phyloP scores from a whole-genome alignment of 2,113 vertebrate species.

The Chionomys nivalis region DNA sequence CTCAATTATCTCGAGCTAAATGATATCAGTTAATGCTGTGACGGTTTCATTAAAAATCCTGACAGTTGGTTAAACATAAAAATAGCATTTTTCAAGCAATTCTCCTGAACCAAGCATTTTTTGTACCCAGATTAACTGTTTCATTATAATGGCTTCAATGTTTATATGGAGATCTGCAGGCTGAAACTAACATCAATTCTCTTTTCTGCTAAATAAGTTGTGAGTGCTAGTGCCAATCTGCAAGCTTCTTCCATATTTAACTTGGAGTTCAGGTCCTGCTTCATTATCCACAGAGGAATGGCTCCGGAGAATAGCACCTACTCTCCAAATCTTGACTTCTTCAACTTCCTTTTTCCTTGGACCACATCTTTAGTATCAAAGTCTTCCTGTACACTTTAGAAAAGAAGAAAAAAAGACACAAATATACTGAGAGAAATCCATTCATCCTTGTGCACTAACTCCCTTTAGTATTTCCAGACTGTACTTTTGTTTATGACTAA shows the following conservation, averaged over 20 bases:
- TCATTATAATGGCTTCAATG: background rate
- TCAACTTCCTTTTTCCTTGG: background rate
- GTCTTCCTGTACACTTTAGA: background rate
- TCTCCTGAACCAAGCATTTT: constrained; percentile 33
- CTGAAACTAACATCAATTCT: background rate
- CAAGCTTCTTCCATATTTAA: background rate
- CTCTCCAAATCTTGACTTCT: background rate
- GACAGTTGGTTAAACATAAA: constrained; percentile 47
- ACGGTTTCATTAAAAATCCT: constrained; percentile 1
- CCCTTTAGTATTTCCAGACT: background rate
- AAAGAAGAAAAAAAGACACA: background rate
- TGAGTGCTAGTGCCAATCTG: background rate
- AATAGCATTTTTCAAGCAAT: constrained; percentile 29
- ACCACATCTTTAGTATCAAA: background rate
- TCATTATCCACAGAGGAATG: background rate
- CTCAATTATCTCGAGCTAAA: background rate
- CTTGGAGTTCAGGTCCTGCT: background rate
- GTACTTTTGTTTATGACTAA: constrained; percentile 24
- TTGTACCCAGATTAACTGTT: background rate
- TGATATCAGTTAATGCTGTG: background rate
- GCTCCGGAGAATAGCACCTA: background rate
- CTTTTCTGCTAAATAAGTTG: background rate
- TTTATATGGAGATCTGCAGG: background rate
- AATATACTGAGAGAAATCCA: background rate
- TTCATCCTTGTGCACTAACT: background rate